A percentile compares a stretch with the other conserved stretches of the same genome.
phyloP scores from a whole-genome alignment of 2,888 invertebrate genomes.

The Hypsopygia costalis region DNA sequence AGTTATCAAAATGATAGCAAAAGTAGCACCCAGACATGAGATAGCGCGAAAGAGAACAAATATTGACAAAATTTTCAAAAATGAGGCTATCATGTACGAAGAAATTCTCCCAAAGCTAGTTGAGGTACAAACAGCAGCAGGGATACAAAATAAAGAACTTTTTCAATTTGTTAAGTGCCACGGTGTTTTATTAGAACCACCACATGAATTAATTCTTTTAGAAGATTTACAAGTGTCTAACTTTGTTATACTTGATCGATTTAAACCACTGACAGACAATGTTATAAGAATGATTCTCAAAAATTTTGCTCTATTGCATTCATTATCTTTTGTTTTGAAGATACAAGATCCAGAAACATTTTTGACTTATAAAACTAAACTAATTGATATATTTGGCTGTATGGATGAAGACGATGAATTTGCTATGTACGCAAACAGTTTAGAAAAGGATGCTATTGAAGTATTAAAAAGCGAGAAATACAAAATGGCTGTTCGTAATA shows the following conservation, averaged over 20 bases:
- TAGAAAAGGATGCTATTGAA: constrained; percentile 1
- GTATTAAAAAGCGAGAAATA: constrained; percentile 28
- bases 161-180: neutral
- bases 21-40: neutral
- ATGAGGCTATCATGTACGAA: neutral
- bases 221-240: neutral
- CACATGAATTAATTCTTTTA: constrained; percentile 1
- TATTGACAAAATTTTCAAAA: neutral
- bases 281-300: constrained; percentile 7
- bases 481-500: constrained; percentile 22
- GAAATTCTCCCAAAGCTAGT: neutral
- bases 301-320: constrained; percentile 20
- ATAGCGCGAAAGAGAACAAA: neutral
- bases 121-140: neutral
- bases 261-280: neutral
- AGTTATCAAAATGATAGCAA: neutral
- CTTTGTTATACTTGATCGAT: neutral
- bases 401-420: neutral
- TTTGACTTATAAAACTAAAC: neutral
- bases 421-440: neutral
- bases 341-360: neutral
- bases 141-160: neutral
- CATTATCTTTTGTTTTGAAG: constrained; percentile 13
- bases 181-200: neutral
- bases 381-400: neutral